A percentile compares a stretch with the other conserved stretches of the same genome.
These are phyloP conservation scores for Acanthococcus lagerstroemiae DNA, from an alignment of 2,888 invertebrate genomes.

Conservation along the genomic window DNA sequence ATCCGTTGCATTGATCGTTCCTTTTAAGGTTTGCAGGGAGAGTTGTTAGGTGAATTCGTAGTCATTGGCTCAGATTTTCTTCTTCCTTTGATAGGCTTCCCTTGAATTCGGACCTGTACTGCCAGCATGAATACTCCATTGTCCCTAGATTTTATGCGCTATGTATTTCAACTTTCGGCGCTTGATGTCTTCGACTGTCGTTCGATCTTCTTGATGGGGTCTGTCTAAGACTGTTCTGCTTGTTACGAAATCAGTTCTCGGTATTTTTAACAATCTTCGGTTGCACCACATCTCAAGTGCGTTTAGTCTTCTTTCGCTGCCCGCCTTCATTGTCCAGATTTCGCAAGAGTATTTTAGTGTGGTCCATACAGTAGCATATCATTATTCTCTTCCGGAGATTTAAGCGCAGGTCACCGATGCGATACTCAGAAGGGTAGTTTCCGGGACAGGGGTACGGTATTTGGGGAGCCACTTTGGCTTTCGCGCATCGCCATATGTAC, in stretches of 20 bases:
- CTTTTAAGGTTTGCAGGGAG: too few species aligned
- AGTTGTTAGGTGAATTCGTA: too few species aligned
- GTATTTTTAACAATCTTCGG: background rate
- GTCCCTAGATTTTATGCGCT: background rate
- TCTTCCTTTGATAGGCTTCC: too few species aligned
- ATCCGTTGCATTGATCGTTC: too few species aligned
- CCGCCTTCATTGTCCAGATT: background rate
- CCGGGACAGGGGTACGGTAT: too few species aligned
- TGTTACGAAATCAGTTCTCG: background rate
- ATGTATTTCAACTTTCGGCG: background rate
- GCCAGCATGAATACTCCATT: background rate
- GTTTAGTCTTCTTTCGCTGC: background rate
- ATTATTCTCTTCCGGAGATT: background rate
- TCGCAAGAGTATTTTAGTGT: background rate
- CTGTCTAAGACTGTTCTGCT: background rate
- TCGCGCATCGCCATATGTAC: too few species aligned
- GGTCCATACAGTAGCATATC: background rate
- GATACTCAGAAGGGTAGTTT: too few species aligned
- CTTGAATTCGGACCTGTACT: background rate
- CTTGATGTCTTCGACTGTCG: background rate
- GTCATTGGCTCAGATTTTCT: too few species aligned
- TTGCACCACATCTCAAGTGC: background rate
- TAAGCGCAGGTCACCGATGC: too few species aligned
- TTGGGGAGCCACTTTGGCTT: too few species aligned
- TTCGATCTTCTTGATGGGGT: background rate